Conservation (phyloP, 2,888 invertebrate genomes). For the Penaeus monodon region DNA sequence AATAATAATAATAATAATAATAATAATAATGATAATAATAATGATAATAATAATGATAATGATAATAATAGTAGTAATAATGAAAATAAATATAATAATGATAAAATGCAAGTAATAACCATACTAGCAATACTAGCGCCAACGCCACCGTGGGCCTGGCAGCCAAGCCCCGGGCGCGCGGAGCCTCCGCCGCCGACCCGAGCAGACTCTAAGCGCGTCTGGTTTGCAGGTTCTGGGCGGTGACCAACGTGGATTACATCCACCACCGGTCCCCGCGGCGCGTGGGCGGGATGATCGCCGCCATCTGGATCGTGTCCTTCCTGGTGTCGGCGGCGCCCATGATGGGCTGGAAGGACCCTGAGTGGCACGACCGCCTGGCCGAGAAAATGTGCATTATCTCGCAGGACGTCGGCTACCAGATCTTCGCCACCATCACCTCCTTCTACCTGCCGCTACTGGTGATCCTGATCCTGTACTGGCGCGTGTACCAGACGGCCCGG, state of each 20-base stretch:
- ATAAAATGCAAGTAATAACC: too few species aligned
- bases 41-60: too few species aligned
- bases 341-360: slow-evolving; percentile 94
- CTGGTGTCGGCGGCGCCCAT: slow-evolving; percentile 96
- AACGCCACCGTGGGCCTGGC: too few species aligned
- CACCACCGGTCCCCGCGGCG: slow-evolving; percentile 88
- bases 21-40: too few species aligned
- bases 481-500: slow-evolving; percentile 94
- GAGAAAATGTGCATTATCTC: slow-evolving; percentile 77
- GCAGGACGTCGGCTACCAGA: slow-evolving; percentile 87
- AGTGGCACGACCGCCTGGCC: slow-evolving; percentile 79
- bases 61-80: too few species aligned
- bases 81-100: too few species aligned
- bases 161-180: too few species aligned
- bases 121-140: too few species aligned
- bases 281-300: slow-evolving; percentile 89
- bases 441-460: slow-evolving; percentile 96
- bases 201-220: not conserved
- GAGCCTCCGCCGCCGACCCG: too few species aligned
- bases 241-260: slow-evolving; percentile 96
- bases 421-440: slow-evolving; percentile 96
- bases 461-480: slow-evolving; percentile 90
- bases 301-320: slow-evolving; percentile 92
- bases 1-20: too few species aligned
- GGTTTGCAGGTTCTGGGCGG: slow-evolving; percentile 90